A percentile compares a stretch with the other conserved stretches of the same genome.
Evolutionary conservation across 30 jellyfish, hydroid and myxozoan species (phyloP).

Genomic region (Haliclystus octoradiatus): DNA sequence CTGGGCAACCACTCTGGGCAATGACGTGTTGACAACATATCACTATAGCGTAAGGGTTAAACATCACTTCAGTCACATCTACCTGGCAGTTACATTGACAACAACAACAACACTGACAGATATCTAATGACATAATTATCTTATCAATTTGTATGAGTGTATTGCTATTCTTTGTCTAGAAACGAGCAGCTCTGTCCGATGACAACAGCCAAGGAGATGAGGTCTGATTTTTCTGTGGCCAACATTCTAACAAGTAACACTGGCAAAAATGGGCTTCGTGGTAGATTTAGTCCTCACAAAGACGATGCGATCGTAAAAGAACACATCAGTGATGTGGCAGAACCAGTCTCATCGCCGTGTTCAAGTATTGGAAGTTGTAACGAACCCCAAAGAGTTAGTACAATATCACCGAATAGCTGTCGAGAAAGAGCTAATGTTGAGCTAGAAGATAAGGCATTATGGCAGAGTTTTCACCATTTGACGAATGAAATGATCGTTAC

Average conservation of each 20-base stretch:
- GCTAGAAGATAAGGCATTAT: conserved; percentile 70
- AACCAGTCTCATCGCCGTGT: background rate
- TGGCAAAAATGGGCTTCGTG: background rate
- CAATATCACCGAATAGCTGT: conserved; percentile 6
- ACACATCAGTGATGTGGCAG: background rate
- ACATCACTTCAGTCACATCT: too few species aligned
- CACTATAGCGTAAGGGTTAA: too few species aligned
- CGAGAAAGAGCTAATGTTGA: conserved; percentile 44
- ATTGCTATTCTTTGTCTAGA: too few species aligned
- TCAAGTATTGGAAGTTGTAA: background rate
- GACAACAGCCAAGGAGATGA: conserved; percentile 64
- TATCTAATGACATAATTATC: too few species aligned
- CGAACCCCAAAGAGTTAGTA: background rate
- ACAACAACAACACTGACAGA: too few species aligned
- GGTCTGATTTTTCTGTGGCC: conserved; percentile 97
- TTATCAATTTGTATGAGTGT: too few species aligned
- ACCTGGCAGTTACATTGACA: too few species aligned
- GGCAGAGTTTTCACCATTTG: conserved; percentile 92
- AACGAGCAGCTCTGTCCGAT: conserved; percentile 14
- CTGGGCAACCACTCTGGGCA: background rate
- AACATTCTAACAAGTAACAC: conserved; percentile 50
- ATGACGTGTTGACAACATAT: too few species aligned
- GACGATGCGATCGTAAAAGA: background rate
- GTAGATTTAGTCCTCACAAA: background rate
- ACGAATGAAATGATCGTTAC: conserved; percentile 99